Evolutionary conservation across 2,888 invertebrate species (phyloP), one percentile per base, ranked within the genome.

Genomic region (Ochropleura plecta): DNA sequence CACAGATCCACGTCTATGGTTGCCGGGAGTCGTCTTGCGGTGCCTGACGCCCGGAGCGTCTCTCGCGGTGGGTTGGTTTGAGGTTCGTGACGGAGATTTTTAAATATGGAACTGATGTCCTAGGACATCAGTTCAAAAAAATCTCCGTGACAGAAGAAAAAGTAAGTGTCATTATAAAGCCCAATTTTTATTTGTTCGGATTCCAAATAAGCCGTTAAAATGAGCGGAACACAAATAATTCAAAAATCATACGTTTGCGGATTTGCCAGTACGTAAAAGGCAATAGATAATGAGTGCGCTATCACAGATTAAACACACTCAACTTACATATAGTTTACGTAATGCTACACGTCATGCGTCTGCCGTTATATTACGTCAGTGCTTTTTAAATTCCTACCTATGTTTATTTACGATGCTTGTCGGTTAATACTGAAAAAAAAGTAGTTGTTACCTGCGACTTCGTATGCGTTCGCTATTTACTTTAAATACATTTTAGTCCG

Each of bases 291-390:
- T n/a, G 40, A 65, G 16, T 51, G 40, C 18, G 53, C n/a, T 85
- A 85, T 81, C 81, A 67, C 63, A 70, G 51, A 76, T 59, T 76
- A 81, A 70, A 85, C 64, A 73, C 46, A 70, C 53, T 68, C 70
- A 57, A 78, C 46, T n/a, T 65, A 55, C 10, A 44, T 49, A 40
- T n/a, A 30, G 30, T 30, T 63, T 67, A 85, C 64, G 70, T 76
- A 76, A 76, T 49, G 20, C 14, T 1, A 62, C 53, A 76, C 82
- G 81, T 85, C 81, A 85, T 65, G 42, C 16, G 20, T 6, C 1
- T 12, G 10, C 67, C 59, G 77, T 81, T 81, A 70, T n/a, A 44
- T 62, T 81, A 81, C 85, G 67, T 81, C 85, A 51, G 46, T 81
- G 60, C n/a, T 79, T 70, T 62, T 69, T 65, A 55, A 60, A 82